A percentile compares a stretch with the other conserved stretches of the same genome.
phyloP scores from a whole-genome alignment of 2,888 invertebrate species.

The Epicampocera succincta region DNA sequence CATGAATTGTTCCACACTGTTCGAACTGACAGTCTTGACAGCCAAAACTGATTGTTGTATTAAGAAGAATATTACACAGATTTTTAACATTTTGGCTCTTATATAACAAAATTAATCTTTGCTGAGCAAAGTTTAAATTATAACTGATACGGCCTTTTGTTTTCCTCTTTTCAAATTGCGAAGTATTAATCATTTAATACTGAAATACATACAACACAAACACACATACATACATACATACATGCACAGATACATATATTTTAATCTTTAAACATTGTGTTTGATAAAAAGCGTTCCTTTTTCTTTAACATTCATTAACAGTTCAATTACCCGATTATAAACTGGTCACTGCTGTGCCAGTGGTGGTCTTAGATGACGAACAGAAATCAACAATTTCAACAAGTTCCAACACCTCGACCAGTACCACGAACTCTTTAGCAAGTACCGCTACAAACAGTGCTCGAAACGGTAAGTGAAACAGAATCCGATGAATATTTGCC shows the following conservation, averaged over 20 bases:
- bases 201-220: too few species aligned
- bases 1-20: slow-evolving; percentile 38
- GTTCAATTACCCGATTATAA: slow-evolving; percentile 85
- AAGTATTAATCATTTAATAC: slow-evolving; percentile 9
- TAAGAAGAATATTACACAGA: slow-evolving; percentile 27
- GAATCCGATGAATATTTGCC: background rate
- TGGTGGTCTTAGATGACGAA: slow-evolving; percentile 89
- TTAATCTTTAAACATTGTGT: slow-evolving; percentile 29
- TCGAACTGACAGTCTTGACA: background rate
- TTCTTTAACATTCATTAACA: slow-evolving; percentile 71
- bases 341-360: slow-evolving; percentile 89
- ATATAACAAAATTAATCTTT: slow-evolving; percentile 1
- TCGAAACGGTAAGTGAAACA: slow-evolving; percentile 63
- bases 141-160: slow-evolving; percentile 42
- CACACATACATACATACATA: too few species aligned
- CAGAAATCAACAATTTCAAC: slow-evolving; percentile 73
- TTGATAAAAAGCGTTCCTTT: slow-evolving; percentile 6
- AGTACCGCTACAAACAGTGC: slow-evolving; percentile 64
- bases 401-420: slow-evolving; percentile 40
- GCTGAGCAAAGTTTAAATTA: slow-evolving; percentile 8
- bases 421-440: slow-evolving; percentile 53
- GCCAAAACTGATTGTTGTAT: slow-evolving; percentile 23
- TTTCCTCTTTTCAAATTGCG: background rate
- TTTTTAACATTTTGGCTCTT: slow-evolving; percentile 47
- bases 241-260: too few species aligned